Evolutionary conservation across 64 coral and sea anemone species (phyloP).

Genomic region (Montipora sp.): DNA sequence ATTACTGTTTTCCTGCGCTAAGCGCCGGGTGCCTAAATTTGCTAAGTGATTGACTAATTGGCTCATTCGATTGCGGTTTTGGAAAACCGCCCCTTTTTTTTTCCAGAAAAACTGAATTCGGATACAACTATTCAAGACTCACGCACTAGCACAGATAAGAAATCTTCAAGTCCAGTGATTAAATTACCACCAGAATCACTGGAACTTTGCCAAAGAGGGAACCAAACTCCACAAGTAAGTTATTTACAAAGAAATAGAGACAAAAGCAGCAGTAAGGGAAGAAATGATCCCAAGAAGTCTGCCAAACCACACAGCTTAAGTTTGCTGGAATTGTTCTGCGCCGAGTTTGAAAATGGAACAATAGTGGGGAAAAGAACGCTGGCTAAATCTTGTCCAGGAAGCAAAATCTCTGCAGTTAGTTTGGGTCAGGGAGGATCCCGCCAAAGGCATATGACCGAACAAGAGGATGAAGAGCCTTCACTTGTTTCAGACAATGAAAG

Average conservation of each 20-base stretch:
- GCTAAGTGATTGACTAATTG: too few species aligned
- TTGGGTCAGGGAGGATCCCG: neutral
- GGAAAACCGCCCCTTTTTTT: neutral
- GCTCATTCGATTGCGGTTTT: too few species aligned
- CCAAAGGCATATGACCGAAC: neutral
- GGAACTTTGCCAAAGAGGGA: too few species aligned
- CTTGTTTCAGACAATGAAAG: neutral
- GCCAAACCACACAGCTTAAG: neutral
- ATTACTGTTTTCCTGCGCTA: too few species aligned
- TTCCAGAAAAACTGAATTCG: neutral
- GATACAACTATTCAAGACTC: neutral
- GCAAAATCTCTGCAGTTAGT: too few species aligned
- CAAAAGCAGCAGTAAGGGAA: neutral
- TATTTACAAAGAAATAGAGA: neutral
- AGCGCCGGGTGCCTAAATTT: too few species aligned
- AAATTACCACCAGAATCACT: neutral
- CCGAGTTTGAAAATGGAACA: conserved; percentile 8
- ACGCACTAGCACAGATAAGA: neutral
- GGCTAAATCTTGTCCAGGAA: neutral
- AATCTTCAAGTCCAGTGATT: neutral
- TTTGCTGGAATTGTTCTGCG: conserved; percentile 33
- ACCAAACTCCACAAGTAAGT: neutral
- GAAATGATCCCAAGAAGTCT: neutral
- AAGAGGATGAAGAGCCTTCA: neutral
- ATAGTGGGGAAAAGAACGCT: neutral